phyloP scores from a whole-genome alignment of 2,797 vertebrate species.

The Enteromius mattozi region DNA sequence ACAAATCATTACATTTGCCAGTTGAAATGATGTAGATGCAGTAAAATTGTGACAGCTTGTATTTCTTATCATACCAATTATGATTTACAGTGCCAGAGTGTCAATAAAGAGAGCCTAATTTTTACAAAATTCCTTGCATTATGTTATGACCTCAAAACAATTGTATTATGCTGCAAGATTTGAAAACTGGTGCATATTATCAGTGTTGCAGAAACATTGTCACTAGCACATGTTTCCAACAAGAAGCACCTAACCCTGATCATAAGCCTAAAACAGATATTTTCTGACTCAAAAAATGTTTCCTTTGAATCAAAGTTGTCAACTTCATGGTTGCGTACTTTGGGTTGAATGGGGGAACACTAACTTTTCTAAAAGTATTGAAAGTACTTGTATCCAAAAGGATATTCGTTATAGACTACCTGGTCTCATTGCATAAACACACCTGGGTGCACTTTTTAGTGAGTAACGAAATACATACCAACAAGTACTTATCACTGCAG shows the following conservation, averaged over 20 bases:
- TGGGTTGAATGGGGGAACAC: background rate
- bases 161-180: background rate
- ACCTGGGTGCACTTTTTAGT: too few species aligned
- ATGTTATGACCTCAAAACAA: background rate
- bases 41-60: background rate
- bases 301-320: background rate
- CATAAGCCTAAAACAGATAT: too few species aligned
- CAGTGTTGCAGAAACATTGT: background rate
- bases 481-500: too few species aligned
- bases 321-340: background rate
- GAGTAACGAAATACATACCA: too few species aligned
- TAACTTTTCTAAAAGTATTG: background rate
- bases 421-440: too few species aligned
- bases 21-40: background rate
- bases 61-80: background rate
- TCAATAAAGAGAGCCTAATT: background rate
- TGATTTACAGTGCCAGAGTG: background rate
- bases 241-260: too few species aligned
- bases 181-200: background rate
- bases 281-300: background rate
- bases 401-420: background rate
- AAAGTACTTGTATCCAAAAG: background rate
- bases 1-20: background rate
- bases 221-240: background rate
- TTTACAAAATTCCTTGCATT: background rate